Evolutionary conservation across 2,888 invertebrate species (phyloP).

Genomic region (Thecocarcelia acutangulata): DNA sequence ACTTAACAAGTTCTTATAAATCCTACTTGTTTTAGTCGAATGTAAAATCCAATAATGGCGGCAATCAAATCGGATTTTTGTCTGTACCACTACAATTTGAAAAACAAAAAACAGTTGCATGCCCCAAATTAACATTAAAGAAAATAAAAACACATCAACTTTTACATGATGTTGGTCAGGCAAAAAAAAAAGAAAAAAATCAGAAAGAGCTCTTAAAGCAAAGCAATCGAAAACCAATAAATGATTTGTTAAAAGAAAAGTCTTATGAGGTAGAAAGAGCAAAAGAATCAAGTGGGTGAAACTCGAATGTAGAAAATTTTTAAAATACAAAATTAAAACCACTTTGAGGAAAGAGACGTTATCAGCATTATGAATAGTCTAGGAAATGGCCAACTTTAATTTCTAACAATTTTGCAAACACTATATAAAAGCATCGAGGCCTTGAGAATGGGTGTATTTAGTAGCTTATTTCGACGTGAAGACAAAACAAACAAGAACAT

Average conservation of each 20-base stretch:
- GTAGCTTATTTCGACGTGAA: too few relatives aligned
- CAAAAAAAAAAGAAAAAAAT: neutral
- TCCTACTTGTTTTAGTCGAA: neutral
- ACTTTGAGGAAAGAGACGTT: too few relatives aligned
- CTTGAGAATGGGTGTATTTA: too few relatives aligned
- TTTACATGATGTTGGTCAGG: neutral
- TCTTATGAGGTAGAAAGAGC: neutral
- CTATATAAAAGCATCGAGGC: too few relatives aligned
- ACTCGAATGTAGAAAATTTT: neutral
- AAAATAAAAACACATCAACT: constrained; percentile 6
- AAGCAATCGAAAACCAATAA: constrained; percentile 11
- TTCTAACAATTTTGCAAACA: too few relatives aligned
- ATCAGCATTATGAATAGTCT: too few relatives aligned
- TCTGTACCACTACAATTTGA: neutral
- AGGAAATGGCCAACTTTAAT: too few relatives aligned
- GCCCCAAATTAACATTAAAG: constrained; percentile 42
- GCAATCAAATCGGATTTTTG: neutral
- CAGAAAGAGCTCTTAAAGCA: too few relatives aligned
- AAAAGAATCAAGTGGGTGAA: neutral
- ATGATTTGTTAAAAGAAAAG: neutral
- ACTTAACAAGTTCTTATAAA: constrained; percentile 28
- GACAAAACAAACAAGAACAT: too few relatives aligned
- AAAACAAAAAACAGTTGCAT: constrained; percentile 40
- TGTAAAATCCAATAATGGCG: neutral
- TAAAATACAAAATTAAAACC: neutral